Evolutionary conservation across 2,888 invertebrate species (phyloP), one percentile per base, ranked within the genome.

Genomic region (Luperina testacea): DNA sequence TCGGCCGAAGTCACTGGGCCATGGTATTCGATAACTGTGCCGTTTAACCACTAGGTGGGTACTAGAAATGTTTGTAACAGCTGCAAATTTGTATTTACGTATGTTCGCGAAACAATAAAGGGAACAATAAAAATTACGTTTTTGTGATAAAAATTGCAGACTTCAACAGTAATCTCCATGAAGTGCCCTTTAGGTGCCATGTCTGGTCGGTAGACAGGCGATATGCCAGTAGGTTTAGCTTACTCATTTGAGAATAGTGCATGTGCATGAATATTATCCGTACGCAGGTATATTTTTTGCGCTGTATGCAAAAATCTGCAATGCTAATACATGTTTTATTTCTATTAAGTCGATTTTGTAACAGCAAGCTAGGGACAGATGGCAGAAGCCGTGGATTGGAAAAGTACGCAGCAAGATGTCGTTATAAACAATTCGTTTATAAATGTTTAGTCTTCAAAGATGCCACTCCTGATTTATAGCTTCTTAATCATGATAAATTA

Each of bases 1-100:
- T 84, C 82, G 83, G 79, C 83, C 82, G 87, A 75, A 88, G 84
- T 87, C 87, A 92, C 88, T 90, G 89, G 88, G 82, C 90, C 91
- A 85, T 91, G 90, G 87, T 89, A 90, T 90, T 91, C 87, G 90
- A 89, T 92, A 89, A 91, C 91, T 90, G 89, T 88, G 84, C 79
- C 53, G 81, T 82, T 78, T 71, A 77, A 76, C 77, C 69, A 73
- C 20, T 64, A 53, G 24, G 51, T 48, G 13, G 13, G 48, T n/a
- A 79, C 61, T 73, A 80, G 76, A 72, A 79, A 61, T 79, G 64
- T 87, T 80, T 78, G 74, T 83, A 80, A 85, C 81, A 85, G 81
- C 81, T 87, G 85, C 74, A 53, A 87, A 84, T 81, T 75, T 68
- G 61, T 77, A 59, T 83, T 77, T 64, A 68, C 63, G 57, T 71